A percentile compares a stretch with the other conserved stretches of the same genome.
Evolutionary conservation across 2,113 vertebrate species (phyloP).

Genomic region (Chloropsis cyanopogon): DNA sequence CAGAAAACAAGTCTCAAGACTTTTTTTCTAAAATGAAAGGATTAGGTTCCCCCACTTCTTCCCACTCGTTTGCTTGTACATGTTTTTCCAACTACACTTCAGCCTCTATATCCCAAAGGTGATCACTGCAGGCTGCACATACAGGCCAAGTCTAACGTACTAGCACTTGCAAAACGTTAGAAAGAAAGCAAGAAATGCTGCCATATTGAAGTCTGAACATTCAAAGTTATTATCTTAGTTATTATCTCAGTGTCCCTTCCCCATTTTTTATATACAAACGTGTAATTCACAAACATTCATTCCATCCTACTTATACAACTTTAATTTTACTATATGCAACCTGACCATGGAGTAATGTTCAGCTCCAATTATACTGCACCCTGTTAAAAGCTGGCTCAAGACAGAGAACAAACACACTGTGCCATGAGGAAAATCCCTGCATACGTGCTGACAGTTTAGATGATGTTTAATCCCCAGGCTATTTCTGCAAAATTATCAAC

Average conservation of each 20-base stretch:
- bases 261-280: neutral
- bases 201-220: neutral
- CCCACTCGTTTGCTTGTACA: neutral
- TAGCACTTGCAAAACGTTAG: neutral
- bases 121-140: neutral
- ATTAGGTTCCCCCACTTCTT: neutral
- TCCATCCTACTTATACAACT: neutral
- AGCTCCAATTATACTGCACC: neutral
- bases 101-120: neutral
- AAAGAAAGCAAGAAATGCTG: neutral
- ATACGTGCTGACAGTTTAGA: slow-evolving; percentile 27
- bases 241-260: neutral
- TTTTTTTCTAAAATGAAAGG: neutral
- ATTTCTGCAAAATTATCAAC: slow-evolving; percentile 46
- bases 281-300: neutral
- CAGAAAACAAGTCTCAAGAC: neutral
- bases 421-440: neutral
- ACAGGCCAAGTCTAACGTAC: neutral
- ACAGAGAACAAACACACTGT: neutral
- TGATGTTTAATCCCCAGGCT: slow-evolving; percentile 5
- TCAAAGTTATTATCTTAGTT: no score
- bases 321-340: neutral
- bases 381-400: slow-evolving; percentile 13
- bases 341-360: neutral
- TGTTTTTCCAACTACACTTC: neutral